phyloP scores from a whole-genome alignment of 2,113 vertebrate genomes.

The Daboia siamensis region DNA sequence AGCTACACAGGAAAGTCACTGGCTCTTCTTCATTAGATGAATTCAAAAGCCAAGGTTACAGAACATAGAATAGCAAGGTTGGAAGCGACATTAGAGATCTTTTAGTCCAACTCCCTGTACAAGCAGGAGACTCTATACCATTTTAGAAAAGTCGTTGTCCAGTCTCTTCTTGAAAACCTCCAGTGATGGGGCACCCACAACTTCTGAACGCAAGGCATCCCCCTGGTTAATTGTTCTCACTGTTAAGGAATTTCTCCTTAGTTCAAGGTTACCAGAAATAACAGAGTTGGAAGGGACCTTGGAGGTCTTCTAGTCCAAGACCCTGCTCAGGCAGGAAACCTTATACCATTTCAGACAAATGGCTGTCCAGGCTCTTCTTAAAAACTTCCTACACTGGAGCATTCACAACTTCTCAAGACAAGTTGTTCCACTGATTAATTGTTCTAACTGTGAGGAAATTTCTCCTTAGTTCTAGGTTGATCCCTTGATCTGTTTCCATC shows the following conservation, averaged over 20 bases:
- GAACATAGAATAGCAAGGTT: background rate
- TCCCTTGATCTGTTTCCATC: background rate
- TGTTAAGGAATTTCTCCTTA: no score
- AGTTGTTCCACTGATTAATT: no score
- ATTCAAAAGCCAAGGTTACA: background rate
- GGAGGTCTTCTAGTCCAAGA: no score
- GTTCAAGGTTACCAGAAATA: no score
- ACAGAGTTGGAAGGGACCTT: no score
- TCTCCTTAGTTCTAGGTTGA: background rate
- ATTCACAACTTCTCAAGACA: no score
- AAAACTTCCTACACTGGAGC: no score
- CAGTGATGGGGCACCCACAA: background rate
- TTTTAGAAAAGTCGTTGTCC: no score
- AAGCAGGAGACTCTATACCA: background rate
- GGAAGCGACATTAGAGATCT: background rate
- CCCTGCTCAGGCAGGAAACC: no score
- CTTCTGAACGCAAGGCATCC: background rate
- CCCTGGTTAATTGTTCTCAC: background rate
- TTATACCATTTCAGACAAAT: no score
- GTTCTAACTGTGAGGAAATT: background rate
- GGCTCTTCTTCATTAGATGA: background rate
- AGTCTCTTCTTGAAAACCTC: background rate
- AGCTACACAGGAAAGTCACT: background rate
- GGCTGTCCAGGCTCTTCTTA: no score
- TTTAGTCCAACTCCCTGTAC: background rate